Evolutionary conservation across 2,888 invertebrate species (phyloP).

Genomic region (Hemithea aestivaria): DNA sequence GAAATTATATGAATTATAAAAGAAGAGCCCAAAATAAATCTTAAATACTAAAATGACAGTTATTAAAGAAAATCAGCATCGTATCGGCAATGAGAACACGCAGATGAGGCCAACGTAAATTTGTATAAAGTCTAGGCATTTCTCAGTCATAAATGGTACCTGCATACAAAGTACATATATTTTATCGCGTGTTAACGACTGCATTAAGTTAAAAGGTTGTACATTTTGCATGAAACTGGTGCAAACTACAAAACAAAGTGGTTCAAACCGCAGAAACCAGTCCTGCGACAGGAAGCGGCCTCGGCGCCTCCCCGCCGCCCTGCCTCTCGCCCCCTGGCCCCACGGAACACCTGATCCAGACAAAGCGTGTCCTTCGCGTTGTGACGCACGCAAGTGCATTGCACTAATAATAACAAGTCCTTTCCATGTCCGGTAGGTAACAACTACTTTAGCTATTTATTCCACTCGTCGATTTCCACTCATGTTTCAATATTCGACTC

Average conservation of each 20-base stretch:
- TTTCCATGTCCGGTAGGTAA: conserved; percentile 65
- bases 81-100: too few relatives aligned
- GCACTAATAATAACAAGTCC: conserved; percentile 66
- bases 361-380: conserved; percentile 73
- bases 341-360: conserved; percentile 68
- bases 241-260: conserved; percentile 70
- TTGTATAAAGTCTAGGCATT: too few relatives aligned
- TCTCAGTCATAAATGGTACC: too few relatives aligned
- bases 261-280: conserved; percentile 73
- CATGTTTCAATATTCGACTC: too few relatives aligned
- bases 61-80: conserved; percentile 28
- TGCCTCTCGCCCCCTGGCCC: conserved; percentile 24
- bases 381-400: conserved; percentile 75
- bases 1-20: too few relatives aligned
- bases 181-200: conserved; percentile 25
- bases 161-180: too few relatives aligned
- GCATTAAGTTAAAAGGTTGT: conserved; percentile 56
- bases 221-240: conserved; percentile 65
- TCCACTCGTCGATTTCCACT: not conserved
- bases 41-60: conserved; percentile 33
- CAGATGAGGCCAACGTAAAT: too few relatives aligned
- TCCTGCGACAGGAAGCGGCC: conserved; percentile 75
- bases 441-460: conserved; percentile 23
- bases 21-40: conserved; percentile 34
- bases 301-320: conserved; percentile 44